Evolutionary conservation across 2,113 vertebrate species (phyloP).

Genomic region (Bubo scandiacus): DNA sequence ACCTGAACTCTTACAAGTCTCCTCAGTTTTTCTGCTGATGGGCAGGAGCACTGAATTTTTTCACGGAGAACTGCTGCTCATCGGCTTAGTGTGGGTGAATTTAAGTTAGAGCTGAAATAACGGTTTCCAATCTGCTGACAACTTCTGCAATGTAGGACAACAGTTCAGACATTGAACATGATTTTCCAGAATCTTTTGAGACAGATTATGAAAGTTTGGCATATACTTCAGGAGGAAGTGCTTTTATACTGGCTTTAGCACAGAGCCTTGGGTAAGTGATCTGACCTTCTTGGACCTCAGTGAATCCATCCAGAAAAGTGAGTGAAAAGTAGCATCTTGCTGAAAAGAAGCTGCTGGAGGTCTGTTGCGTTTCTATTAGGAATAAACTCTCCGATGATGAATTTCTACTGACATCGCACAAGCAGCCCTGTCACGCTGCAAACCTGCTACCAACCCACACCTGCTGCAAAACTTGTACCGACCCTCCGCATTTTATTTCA

Average conservation of each 20-base stretch:
- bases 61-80: fast-evolving
- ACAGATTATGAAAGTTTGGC: background rate
- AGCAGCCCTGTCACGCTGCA: background rate
- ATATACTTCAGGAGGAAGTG: background rate
- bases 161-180: background rate
- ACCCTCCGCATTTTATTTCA: fast-evolving
- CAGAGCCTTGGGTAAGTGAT: background rate
- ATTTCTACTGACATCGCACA: background rate
- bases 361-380: background rate
- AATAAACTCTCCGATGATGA: background rate
- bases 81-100: background rate
- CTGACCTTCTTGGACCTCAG: background rate
- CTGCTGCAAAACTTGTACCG: fast-evolving
- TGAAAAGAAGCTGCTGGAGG: background rate
- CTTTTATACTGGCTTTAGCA: background rate
- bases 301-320: background rate
- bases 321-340: background rate
- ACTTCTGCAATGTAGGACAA: background rate
- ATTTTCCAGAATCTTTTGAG: background rate
- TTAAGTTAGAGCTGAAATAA: background rate
- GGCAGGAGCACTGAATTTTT: background rate
- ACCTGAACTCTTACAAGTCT: background rate
- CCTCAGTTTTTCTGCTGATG: background rate
- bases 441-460: background rate
- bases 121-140: background rate